These are phyloP conservation scores for Piaya cayana DNA, from an alignment of 2,113 vertebrate genomes.

Conservation along the genomic window DNA sequence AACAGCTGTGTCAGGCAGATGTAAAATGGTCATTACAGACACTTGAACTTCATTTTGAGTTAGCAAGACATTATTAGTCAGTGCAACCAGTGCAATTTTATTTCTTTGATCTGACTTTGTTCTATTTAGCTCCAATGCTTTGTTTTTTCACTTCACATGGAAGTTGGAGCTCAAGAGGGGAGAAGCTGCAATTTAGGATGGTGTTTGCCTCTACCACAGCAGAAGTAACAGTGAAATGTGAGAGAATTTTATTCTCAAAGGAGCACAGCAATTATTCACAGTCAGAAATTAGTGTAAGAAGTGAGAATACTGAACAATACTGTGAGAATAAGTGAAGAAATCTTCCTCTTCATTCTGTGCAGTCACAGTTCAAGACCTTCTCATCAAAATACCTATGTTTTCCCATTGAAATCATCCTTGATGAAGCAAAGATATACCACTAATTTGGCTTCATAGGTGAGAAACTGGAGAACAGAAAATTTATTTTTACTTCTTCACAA, in stretches of 20 bases:
- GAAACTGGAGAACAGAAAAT: not conserved
- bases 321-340: not conserved
- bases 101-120: constrained; percentile 19
- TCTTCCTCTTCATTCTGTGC: not conserved
- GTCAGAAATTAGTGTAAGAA: not conserved
- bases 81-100: not conserved
- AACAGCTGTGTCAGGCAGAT: not conserved
- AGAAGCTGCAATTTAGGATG: not conserved
- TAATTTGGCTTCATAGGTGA: not conserved
- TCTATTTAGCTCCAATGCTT: accelerated
- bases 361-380: not conserved
- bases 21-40: not conserved
- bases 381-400: not conserved
- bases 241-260: not conserved
- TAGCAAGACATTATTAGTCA: not conserved
- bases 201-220: not conserved
- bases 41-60: not conserved
- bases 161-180: not conserved
- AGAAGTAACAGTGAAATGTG: not conserved
- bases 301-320: not conserved
- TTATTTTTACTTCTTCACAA: not conserved
- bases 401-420: not conserved
- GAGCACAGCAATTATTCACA: not conserved
- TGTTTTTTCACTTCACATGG: not conserved
- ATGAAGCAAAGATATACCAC: not conserved